These are phyloP conservation scores for Atta colombica DNA, from an alignment of 1,140 invertebrate genomes.

Conservation along the genomic window DNA sequence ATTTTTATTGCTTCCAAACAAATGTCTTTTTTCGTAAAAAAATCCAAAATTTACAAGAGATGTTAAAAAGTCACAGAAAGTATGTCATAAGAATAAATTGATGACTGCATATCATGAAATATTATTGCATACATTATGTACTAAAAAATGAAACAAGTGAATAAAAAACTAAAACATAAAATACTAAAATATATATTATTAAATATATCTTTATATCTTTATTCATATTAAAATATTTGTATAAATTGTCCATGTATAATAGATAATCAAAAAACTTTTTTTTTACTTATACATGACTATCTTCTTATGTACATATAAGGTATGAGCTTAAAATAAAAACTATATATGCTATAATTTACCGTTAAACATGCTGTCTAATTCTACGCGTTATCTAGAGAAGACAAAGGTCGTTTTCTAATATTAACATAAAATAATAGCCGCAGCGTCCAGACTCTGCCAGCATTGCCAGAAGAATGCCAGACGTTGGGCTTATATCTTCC, in stretches of 20 bases:
- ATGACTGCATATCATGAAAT: no score
- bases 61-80: no score
- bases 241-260: background rate
- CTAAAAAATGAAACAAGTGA: no score
- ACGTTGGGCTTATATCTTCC: background rate
- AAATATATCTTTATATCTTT: background rate
- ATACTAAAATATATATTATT: background rate
- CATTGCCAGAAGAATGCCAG: background rate
- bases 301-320: background rate
- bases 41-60: no score
- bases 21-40: no score
- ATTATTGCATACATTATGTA: no score
- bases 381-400: constrained; percentile 11
- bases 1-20: no score
- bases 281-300: background rate
- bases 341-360: background rate
- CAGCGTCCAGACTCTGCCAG: background rate
- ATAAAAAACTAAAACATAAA: no score
- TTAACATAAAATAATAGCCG: constrained; percentile 15
- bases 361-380: background rate
- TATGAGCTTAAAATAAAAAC: background rate
- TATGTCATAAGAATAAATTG: no score
- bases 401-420: constrained; percentile 41
- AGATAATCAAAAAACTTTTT: background rate
- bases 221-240: constrained; percentile 9